Base-by-base conservation (phyloP, 2,888 invertebrate genomes). In the Plusia festucae region DNA sequence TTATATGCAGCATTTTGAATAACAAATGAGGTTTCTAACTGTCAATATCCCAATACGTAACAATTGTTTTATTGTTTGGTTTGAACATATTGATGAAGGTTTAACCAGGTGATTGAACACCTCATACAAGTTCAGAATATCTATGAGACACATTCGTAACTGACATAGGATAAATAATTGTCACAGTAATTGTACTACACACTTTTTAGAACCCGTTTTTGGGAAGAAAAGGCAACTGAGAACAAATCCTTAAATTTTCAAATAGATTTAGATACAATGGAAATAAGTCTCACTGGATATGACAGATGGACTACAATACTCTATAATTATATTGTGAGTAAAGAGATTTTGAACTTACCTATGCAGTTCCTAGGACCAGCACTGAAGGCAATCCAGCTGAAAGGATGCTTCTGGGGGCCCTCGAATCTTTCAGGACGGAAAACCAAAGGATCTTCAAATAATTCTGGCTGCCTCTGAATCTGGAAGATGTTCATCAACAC, bases 341-440 rank as follows among this genome's bases (percentile, higher is more conserved):
- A 18, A 16, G 16, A 46, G 1, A 15, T 53, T 0, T 11, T 8
- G 61, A 73, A 58, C 72, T 52, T 32, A 85, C 85, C 85, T 65
- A 85, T 84, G 58, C 83, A 85, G 79, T 96, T 97, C 52, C 96
- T 94, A 0, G 96, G 96, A 0, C 96, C 96, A 9, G 96, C 96
- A 77, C 96, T 96, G 65, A 97, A 97, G 0, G 96, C 95, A 1
- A 97, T 81, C 88, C 95, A 96, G 22, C 92, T 92, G 77, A 95
- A 95, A 83, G 78, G 90, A 82, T 68, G 89, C 84, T 60, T 89
- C 83, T 80, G 8, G 5, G 69, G 52, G 0, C 75, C 67, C 49
- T 93, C 90, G 72, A 96, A 96, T 24, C 96, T 91, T 63, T 96
- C 96, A 0, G 96, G 96, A 7, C 80, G 81, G 66, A 91, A 95